These are phyloP conservation scores for Drosophila auraria DNA, from an alignment of 1,140 invertebrate genomes.

Conservation along the genomic window DNA sequence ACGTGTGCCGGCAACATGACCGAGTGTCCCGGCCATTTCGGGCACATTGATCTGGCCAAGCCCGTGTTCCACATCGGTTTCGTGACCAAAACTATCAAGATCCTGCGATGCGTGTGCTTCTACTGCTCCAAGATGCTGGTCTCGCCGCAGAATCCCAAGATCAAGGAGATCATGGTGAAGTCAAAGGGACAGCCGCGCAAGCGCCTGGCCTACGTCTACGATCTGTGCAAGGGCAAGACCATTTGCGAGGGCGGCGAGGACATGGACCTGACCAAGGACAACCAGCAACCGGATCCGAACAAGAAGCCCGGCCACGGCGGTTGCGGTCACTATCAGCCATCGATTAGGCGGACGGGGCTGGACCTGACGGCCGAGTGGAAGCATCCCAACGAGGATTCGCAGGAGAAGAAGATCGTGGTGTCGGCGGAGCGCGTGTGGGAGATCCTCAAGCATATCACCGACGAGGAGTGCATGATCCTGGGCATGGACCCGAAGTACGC, in stretches of 20 bases:
- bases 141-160: slow-evolving; percentile 97
- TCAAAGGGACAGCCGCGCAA: slow-evolving; percentile 98
- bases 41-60: slow-evolving; percentile 99
- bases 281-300: slow-evolving; percentile 86
- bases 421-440: slow-evolving; percentile 98
- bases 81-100: slow-evolving; percentile 98
- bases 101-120: slow-evolving; percentile 98
- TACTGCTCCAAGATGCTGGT: slow-evolving; percentile 98
- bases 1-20: slow-evolving; percentile 99
- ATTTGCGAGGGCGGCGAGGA: slow-evolving; percentile 99
- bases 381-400: slow-evolving; percentile 98
- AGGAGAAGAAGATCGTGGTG: slow-evolving; percentile 96
- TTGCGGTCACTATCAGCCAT: slow-evolving; percentile 99
- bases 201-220: slow-evolving; percentile 97
- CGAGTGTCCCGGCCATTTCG: slow-evolving; percentile 99
- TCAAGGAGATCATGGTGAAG: slow-evolving; percentile 98
- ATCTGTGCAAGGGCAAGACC: slow-evolving; percentile 98
- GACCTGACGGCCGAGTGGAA: slow-evolving; percentile 99
- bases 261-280: slow-evolving; percentile 94
- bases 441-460: slow-evolving; percentile 98
- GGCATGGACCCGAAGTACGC: slow-evolving; percentile 98
- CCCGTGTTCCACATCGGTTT: slow-evolving; percentile 99
- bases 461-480: slow-evolving; percentile 98
- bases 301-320: slow-evolving; percentile 95
- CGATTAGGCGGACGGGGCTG: slow-evolving; percentile 93